A percentile compares a stretch with the other conserved stretches of the same genome.
These are phyloP conservation scores for Hypotaenidia okinawae DNA, from an alignment of 2,797 vertebrate species.

Conservation along the genomic window DNA sequence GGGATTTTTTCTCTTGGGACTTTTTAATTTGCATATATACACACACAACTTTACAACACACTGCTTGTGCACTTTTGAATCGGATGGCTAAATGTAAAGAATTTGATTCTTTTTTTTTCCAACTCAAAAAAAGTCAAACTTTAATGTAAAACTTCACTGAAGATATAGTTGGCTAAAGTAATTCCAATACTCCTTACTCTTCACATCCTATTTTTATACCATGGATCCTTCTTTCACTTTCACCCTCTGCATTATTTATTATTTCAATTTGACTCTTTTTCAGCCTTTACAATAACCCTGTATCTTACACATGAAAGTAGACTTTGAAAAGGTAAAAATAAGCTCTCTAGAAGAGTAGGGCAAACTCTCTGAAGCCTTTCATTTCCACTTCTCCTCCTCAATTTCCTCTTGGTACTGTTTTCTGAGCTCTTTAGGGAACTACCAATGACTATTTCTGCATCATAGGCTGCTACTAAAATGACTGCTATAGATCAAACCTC, in stretches of 20 bases:
- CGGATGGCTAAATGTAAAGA: background rate
- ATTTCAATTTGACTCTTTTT: background rate
- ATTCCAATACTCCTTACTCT: background rate
- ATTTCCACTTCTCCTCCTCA: constrained; percentile 17
- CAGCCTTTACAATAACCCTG: background rate
- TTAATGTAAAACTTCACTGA: background rate
- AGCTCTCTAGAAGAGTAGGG: background rate
- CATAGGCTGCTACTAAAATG: background rate
- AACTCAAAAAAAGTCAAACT: background rate
- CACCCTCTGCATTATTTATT: background rate
- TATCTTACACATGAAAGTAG: background rate
- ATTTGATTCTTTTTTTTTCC: background rate
- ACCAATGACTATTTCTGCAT: background rate
- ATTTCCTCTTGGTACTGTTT: constrained; percentile 6
- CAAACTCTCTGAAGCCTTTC: background rate
- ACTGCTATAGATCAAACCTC: background rate
- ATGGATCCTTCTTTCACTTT: background rate
- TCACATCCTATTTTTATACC: background rate
- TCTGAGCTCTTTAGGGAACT: constrained; percentile 40
- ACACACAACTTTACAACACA: background rate
- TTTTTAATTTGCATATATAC: background rate
- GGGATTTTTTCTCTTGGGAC: background rate
- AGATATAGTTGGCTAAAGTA: background rate
- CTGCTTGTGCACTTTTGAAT: background rate
- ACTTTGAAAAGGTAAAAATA: background rate